A percentile compares a stretch with the other conserved stretches of the same genome.
These are phyloP conservation scores for Malaclemys terrapin DNA, from an alignment of 2,113 vertebrate genomes.

Conservation along the genomic window DNA sequence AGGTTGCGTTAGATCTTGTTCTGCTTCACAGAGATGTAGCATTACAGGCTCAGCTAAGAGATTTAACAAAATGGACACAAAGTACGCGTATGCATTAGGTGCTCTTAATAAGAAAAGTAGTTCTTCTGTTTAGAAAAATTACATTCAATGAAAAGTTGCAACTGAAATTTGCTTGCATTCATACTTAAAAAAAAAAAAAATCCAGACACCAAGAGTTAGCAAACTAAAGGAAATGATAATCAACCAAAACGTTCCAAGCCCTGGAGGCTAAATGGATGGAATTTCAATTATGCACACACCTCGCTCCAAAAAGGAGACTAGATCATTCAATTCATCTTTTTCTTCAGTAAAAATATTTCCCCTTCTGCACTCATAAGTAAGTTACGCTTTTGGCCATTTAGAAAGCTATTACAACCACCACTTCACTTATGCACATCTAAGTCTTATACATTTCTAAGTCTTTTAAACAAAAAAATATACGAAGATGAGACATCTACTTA, in stretches of 20 bases:
- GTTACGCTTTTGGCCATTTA: not conserved
- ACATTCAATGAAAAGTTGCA: not conserved
- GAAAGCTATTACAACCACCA: rapidly evolving
- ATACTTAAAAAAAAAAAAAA: not conserved
- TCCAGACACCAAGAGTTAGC: rapidly evolving
- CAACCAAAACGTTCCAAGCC: not conserved
- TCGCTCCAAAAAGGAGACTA: not conserved
- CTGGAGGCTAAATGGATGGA: rapidly evolving
- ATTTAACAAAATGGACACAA: not conserved
- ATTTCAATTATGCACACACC: rapidly evolving
- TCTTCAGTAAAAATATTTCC: not conserved
- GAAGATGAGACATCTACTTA: not conserved
- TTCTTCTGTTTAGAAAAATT: not conserved
- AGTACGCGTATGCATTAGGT: not conserved
- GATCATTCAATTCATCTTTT: not conserved
- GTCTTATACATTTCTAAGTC: not conserved
- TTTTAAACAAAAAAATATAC: not conserved
- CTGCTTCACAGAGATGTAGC: not conserved
- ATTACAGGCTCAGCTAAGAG: not conserved
- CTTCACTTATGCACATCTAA: not conserved
- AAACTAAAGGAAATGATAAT: not conserved
- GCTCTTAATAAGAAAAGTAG: rapidly evolving
- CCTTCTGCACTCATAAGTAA: not conserved
- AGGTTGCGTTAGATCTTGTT: not conserved
- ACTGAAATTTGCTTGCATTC: not conserved